Evolutionary conservation across 2,797 vertebrate genomes (phyloP), one percentile per base, ranked within the genome.

Genomic region (Amblyopsis hoosieri): DNA sequence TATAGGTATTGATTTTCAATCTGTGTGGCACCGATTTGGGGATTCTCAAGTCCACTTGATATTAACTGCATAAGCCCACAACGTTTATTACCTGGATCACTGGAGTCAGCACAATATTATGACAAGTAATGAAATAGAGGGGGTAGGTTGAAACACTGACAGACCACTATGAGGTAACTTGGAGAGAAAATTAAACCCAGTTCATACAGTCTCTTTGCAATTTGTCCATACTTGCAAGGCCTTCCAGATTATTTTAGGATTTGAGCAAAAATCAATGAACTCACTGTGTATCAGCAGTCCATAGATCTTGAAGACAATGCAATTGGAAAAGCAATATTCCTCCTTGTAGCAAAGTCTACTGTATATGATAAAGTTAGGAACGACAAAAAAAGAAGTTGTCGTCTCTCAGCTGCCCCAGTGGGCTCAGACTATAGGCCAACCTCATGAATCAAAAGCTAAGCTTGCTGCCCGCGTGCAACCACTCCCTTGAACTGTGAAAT

Each of bases 331-430:
- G 82, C 78, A 84, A 85, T 87, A 80, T 82, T 84, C 74, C 71
- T 50, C 70, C 42, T 60, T 79, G 76, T 80, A 45, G 76, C 72
- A 66, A 76, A 84, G 74, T 79, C 81, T 87, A 67, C 54, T 31
- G 67, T 78, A 74, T 82, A 74, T 82, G 83, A 90, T 88, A 77
- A 81, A 78, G 85, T 90, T 88, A 81, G 83, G 74, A 81, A 82
- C 80, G 86, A 89, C 81, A 89, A 78, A 85, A 74, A 69, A 89
- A 89, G 71, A 85, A 88, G 87, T 90, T 85, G 72, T 67, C 67
- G 71, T 76, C 74, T 47, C 69, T 62, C 72, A 66, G 75, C 64
- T 33, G 73, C 85, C 85, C 86, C 85, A 54, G 15, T 64, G 75
- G 86, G 75, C 67, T 81, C n/a, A 53, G 72, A 83, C 76, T 75